Base-by-base conservation (phyloP, 1,140 invertebrate species). In the Drosophila pallidifrons region DNA sequence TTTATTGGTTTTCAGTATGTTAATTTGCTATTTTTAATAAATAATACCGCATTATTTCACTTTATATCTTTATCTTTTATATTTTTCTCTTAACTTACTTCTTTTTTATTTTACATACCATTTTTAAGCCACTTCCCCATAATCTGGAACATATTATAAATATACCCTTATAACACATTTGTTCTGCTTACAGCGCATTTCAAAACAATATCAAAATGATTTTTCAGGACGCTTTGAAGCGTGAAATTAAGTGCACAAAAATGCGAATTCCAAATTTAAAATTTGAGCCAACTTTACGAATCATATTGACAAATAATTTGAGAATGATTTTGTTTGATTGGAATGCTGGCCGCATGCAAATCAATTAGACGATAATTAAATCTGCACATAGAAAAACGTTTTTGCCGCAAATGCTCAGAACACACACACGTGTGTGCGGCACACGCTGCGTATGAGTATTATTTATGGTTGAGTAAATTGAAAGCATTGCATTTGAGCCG, bases 281-380 rank as follows among this genome's bases (percentile, higher is more conserved):
- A 30, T 30, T 52, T 68, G 25, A 30, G 35, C 46, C 45, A 5
- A 51, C 55, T 51, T 25, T 15, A 38, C 38, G 35, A 25, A 35
- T 55, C 30, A 38, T 52, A 73, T 82, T 82, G 79, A 79, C 75
- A 79, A 65, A 79, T 66, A 78, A 76, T 72, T 55, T 65, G 25
- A 3, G 20, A 68, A 16, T 35, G 35, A 20, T 73, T 46, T 46
- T 64, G 47, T 38, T 35, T 59, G 38, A 60, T n/a, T 47, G 32
- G 3, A 16, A 45, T 70, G 69, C 15, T 41, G 52, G 58, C 20
- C 20, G 20, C 46, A 20, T 47, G 45, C 54, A 77, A 77, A 83
- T 79, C 79, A 68, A 79, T 65, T 68, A 74, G 77, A 41, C 46
- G 15, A 60, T 71, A 81, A 86, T 87, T 75, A 63, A 79, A 82